phyloP scores from a whole-genome alignment of 2,797 vertebrate species.

The Argya squamiceps region DNA sequence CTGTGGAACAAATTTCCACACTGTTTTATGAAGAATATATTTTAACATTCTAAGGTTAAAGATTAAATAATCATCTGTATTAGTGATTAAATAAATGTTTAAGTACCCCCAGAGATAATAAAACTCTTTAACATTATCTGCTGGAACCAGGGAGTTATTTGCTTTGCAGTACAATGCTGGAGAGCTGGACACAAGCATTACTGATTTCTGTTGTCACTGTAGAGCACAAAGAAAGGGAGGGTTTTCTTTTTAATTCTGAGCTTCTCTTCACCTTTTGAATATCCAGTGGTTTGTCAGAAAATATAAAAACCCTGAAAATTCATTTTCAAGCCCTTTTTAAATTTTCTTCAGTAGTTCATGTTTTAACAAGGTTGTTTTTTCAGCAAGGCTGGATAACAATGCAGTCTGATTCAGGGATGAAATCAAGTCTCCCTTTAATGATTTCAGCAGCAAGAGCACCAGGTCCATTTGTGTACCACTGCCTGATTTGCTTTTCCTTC shows the following conservation, averaged over 20 bases:
- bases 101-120: neutral
- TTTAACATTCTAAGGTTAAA: neutral
- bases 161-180: neutral
- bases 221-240: neutral
- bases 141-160: neutral
- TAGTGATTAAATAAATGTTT: neutral
- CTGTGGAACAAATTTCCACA: neutral
- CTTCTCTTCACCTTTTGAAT: neutral
- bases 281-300: neutral
- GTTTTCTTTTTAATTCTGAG: neutral
- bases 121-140: neutral
- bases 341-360: neutral
- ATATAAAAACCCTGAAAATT: neutral
- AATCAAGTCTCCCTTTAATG: neutral
- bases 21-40: neutral
- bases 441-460: neutral
- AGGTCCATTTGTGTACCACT: neutral
- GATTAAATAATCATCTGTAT: neutral
- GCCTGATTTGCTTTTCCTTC: slow-evolving; percentile 18
- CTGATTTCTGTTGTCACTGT: neutral
- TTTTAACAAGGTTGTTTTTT: neutral
- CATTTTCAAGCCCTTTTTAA: neutral
- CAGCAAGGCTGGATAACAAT: neutral
- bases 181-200: neutral
- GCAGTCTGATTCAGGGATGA: neutral